phyloP scores from a whole-genome alignment of 2,113 vertebrate species.

The Saguinus midas region DNA sequence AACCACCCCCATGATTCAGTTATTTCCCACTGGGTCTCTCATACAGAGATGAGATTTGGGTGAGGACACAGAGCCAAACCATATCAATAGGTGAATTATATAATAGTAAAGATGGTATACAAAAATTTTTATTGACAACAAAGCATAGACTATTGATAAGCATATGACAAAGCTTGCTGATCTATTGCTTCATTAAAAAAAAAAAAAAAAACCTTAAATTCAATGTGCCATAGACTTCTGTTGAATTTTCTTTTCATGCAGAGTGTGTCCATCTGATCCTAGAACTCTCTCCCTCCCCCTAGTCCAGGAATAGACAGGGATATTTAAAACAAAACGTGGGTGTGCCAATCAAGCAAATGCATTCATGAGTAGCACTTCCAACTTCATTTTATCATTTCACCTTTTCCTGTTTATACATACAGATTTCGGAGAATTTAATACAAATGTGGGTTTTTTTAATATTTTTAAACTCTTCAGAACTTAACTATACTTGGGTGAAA shows the following conservation, averaged over 20 bases:
- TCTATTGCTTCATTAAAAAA: background rate
- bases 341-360: slow-evolving; percentile 54
- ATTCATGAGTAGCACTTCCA: background rate
- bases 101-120: background rate
- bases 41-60: no score
- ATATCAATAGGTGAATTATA: background rate
- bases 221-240: background rate
- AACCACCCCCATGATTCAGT: no score
- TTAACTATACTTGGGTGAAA: background rate
- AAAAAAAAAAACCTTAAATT: background rate
- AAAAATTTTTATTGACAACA: background rate
- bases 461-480: background rate
- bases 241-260: slow-evolving; percentile 46
- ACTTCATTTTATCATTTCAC: background rate
- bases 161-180: background rate
- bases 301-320: slow-evolving; percentile 32
- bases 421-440: slow-evolving; percentile 13
- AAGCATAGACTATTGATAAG: background rate
- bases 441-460: slow-evolving; percentile 6
- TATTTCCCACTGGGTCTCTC: no score
- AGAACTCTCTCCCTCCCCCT: background rate
- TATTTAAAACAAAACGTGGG: slow-evolving; percentile 2
- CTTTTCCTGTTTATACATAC: slow-evolving; percentile 25
- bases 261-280: background rate
- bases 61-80: no score